Base-by-base conservation (phyloP, 2,888 invertebrate species). In the Pterostichus madidus region DNA sequence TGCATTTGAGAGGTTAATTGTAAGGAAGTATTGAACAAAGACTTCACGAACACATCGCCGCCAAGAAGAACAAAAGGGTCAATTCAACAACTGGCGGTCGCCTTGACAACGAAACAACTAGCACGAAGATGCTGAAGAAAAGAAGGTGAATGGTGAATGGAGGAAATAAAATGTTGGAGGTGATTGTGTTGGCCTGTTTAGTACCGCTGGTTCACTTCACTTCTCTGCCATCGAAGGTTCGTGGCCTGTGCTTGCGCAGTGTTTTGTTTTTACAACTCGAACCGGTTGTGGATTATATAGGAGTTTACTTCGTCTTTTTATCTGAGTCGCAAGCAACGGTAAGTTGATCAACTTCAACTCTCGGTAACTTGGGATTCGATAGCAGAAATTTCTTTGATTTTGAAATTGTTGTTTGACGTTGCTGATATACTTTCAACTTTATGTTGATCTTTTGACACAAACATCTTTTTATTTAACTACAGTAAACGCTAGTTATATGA, bases 201-300 rank as follows among this genome's bases (percentile, higher is more conserved):
- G 68, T 71, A 71, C 68, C 46, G 17, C 68, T 71, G 68, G 68
- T 59, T 59, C 31, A 24, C 59, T 11, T 59, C 59, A 59, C 39
- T 59, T 59, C 31, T 11, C 59, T 11, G 15, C 24, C 17, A 11
- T 24, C 59, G 24, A 71, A 71, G 68, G 68, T 71, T 71, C 11
- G 68, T 71, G 68, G 68, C 68, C 68, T 71, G 68, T 15, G 44
- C 46, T 44, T 71, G 68, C 68, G 39, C 68, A 15, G 68, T 71
- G 68, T 71, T 71, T 71, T 71, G 68, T 71, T 71, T 71, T 71
- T 71, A 71, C 68, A 71, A 44, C 68, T 24, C 68, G 68, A 71
- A 71, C 68, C 68, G 68, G 68, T 71, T 71, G 68, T 71, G 68
- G 68, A 71, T 71, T 71, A 71, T 71, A 71, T 44, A 71, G 68